Evolutionary conservation across 2,113 vertebrate genomes (phyloP).

Genomic region (Psilopsiagon aurifrons): DNA sequence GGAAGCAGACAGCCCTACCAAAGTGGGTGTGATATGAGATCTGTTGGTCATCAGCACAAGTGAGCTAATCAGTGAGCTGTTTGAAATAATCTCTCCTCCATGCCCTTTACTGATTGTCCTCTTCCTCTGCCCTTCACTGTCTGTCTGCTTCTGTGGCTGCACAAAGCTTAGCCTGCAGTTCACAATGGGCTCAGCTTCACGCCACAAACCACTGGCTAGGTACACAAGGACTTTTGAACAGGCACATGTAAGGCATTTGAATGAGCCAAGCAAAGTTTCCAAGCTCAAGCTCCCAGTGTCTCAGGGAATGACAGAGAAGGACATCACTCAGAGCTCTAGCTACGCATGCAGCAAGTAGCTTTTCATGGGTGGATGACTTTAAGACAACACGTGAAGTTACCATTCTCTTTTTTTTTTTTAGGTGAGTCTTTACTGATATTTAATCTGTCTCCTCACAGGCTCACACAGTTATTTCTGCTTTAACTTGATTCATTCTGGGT

Average conservation of each 20-base stretch:
- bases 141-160: background rate
- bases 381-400: background rate
- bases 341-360: background rate
- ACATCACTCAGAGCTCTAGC: background rate
- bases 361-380: background rate
- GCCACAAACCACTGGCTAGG: background rate
- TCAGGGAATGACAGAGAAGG: background rate
- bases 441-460: background rate
- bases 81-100: background rate
- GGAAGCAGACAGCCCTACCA: background rate
- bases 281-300: background rate
- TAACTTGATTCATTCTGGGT: background rate
- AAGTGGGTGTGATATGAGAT: background rate
- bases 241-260: background rate
- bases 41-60: background rate
- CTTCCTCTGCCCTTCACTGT: background rate
- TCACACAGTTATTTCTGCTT: background rate
- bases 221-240: background rate
- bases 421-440: background rate
- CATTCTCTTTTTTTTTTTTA: background rate
- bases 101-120: background rate
- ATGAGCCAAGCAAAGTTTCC: background rate
- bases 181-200: background rate
- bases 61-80: background rate
- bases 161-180: background rate